phyloP scores from a whole-genome alignment of 2,888 invertebrate genomes.

The Stenchaetothrips biformis region DNA sequence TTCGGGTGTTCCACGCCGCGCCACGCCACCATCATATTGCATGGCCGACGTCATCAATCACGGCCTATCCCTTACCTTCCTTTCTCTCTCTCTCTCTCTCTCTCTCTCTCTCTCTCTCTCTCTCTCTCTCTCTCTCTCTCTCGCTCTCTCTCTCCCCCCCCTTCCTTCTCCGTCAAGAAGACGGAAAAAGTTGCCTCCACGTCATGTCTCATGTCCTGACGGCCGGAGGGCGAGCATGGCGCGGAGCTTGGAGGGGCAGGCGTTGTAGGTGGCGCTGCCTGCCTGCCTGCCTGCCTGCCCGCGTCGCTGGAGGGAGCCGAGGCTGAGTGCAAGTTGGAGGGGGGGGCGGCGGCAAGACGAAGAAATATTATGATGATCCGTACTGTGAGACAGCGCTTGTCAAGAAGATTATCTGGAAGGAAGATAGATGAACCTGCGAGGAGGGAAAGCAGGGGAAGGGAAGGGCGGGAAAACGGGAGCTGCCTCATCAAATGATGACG shows the following conservation, averaged over 20 bases:
- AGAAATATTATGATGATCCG: slow-evolving; percentile 25
- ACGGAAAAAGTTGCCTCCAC: too few relatives aligned
- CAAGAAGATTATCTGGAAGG: slow-evolving; percentile 24
- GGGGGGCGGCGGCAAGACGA: slow-evolving; percentile 6
- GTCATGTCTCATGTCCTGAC: neutral
- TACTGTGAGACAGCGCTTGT: slow-evolving; percentile 20
- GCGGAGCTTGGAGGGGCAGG: neutral
- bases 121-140: too few relatives aligned
- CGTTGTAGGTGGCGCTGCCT: neutral
- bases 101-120: neutral
- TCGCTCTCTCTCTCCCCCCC: too few relatives aligned
- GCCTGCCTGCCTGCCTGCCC: too few relatives aligned
- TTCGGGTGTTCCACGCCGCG: neutral
- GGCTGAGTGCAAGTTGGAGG: neutral
- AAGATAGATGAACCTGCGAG: slow-evolving; percentile 15
- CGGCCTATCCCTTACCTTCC: neutral
- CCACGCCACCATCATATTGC: neutral
- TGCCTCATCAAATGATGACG: too few relatives aligned
- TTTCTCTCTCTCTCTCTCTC: neutral
- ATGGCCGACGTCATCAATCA: neutral
- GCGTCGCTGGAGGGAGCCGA: too few relatives aligned
- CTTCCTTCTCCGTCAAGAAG: too few relatives aligned
- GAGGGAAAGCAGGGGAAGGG: neutral
- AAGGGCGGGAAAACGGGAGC: too few relatives aligned
- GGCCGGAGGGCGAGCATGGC: neutral